phyloP scores from a whole-genome alignment of 2,888 invertebrate species.

The Habrosyne pyritoides region DNA sequence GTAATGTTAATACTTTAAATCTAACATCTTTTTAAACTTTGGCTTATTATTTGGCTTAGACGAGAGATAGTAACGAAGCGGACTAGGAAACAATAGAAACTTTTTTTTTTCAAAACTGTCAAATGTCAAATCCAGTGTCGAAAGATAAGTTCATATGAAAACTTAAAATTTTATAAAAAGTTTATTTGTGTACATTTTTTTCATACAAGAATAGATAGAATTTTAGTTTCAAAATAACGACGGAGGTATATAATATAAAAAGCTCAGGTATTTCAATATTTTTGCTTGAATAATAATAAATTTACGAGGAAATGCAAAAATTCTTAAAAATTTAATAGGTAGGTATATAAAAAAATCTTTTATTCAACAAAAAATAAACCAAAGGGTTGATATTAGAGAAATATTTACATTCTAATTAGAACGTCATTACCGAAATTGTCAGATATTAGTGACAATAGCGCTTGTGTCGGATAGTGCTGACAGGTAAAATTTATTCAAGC shows the following conservation, averaged over 20 bases:
- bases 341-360: not conserved
- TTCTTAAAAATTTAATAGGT: not conserved
- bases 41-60: conserved; percentile 77
- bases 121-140: conserved; percentile 61
- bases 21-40: conserved; percentile 63
- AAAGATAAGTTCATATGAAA: conserved; percentile 35
- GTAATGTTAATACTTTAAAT: conserved; percentile 25
- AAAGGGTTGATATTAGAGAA: too few species aligned
- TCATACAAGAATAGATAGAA: conserved; percentile 38
- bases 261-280: conserved; percentile 53
- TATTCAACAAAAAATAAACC: not conserved
- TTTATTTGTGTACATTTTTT: conserved; percentile 26
- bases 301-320: not conserved
- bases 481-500: conserved; percentile 34
- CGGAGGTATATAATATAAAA: conserved; percentile 49
- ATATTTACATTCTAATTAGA: too few species aligned
- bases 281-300: conserved; percentile 34
- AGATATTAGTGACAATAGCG: too few species aligned
- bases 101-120: conserved; percentile 27
- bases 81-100: conserved; percentile 9
- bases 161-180: conserved; percentile 18
- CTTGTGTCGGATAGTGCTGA: too few species aligned
- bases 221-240: conserved; percentile 49
- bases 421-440: too few species aligned
- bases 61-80: conserved; percentile 45